phyloP scores from a whole-genome alignment of 2,888 invertebrate genomes.

The Drosophila limbata region DNA sequence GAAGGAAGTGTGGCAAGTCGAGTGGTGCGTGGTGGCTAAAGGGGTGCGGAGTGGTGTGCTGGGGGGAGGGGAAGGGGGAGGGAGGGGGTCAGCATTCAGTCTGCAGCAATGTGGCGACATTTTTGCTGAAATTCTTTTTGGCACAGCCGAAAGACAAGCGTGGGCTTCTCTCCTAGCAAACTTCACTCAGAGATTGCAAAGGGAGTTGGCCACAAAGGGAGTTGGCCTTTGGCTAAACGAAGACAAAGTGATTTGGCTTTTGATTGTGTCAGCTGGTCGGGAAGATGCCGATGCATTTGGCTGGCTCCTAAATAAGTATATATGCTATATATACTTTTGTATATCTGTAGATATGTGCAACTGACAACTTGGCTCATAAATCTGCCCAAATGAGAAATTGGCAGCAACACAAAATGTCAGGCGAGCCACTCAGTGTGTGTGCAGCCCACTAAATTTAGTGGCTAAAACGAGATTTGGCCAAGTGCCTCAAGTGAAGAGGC shows the following conservation, averaged over 20 bases:
- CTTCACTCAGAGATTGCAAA: conserved; percentile 38
- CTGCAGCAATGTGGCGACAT: conserved; percentile 75
- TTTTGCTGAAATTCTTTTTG: conserved; percentile 71
- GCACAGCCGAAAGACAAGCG: conserved; percentile 51
- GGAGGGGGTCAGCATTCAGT: conserved; percentile 8
- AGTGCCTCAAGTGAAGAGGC: conserved; percentile 25
- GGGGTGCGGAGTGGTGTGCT: background rate
- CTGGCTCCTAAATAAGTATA: background rate
- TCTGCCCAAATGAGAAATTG: conserved; percentile 66
- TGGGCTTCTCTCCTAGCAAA: background rate
- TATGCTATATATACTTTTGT: background rate
- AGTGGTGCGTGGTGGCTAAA: conserved; percentile 1
- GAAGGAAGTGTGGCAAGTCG: conserved; percentile 4
- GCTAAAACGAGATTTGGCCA: conserved; percentile 39
- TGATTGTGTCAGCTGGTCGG: conserved; percentile 47
- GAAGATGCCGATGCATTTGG: conserved; percentile 40
- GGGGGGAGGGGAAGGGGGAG: no score
- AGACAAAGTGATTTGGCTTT: conserved; percentile 66
- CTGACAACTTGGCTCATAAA: conserved; percentile 68
- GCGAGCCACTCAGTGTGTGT: conserved; percentile 55
- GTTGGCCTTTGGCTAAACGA: conserved; percentile 39
- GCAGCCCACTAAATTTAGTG: conserved; percentile 61
- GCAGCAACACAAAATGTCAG: conserved; percentile 53
- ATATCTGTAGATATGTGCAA: conserved; percentile 18
- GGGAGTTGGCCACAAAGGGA: no score